Base-by-base conservation (phyloP, 2,888 invertebrate species). In the Drosophila ezoana region DNA sequence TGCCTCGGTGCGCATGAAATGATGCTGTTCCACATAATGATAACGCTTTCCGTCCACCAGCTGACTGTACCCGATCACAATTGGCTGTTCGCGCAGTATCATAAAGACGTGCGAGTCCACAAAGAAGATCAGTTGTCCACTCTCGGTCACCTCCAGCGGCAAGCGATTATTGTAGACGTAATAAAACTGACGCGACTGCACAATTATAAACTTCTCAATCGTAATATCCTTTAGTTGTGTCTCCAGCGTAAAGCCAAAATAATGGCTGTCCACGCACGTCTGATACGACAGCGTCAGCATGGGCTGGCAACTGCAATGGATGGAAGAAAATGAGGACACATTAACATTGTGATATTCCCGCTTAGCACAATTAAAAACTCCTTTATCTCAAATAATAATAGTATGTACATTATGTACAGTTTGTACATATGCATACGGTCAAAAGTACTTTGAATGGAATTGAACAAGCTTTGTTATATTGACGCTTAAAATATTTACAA, bases 51-150 rank as follows among this genome's bases (percentile, higher is more conserved):
- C 72, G 33, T 73, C 65, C 20, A 65, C 59, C 33, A 78, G 59
- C 40, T 76, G 49, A 35, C 81, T 79, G 28, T 71, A 90, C 13
- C 90, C 79, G 52, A 91, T 76, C 10, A 91, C 81, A 68, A 91
- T 82, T 0, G 92, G 91, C 48, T 91, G 90, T 38, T 91, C 91
- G 4, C 86, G 59, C 16, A 79, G 71, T 20, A 84, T 83, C 54
- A 84, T 81, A 57, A 91, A 91, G 8, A 91, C 72, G 69, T 91
- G 90, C 8, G 89, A 89, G 63, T 91, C 91, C 11, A 91, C 89
- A 70, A 83, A 89, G 65, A 91, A 91, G 11, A 69, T 58, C 20
- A 85, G 52, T 14, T 73, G 63, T 0, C 85, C 80, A 58, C 63
- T 79, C 43, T 44, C 57, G 0, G 72, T 37, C 4, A 89, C 60